Conservation (phyloP, 2,888 invertebrate genomes). For the Diplazon laetatorius region DNA sequence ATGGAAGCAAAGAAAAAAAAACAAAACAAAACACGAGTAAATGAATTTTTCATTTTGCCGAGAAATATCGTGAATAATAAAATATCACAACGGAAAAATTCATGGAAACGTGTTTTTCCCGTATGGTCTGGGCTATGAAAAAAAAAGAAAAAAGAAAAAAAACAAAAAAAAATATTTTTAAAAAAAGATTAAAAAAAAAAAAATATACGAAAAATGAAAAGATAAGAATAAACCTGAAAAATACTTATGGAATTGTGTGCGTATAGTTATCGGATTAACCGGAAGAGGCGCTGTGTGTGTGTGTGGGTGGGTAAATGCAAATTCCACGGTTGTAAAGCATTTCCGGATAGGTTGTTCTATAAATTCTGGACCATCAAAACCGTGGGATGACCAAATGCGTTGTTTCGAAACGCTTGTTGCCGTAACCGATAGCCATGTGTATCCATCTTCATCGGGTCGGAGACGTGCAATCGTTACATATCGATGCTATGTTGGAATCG, state of each 20-base stretch:
- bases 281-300: constrained; percentile 23
- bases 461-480: constrained; percentile 30
- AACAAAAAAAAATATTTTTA: constrained; percentile 36
- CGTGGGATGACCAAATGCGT: constrained; percentile 50
- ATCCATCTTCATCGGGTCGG: neutral
- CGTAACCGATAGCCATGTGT: constrained; percentile 10
- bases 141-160: constrained; percentile 4
- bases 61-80: constrained; percentile 61
- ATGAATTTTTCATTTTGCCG: constrained; percentile 62
- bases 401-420: constrained; percentile 43
- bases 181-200: neutral
- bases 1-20: too few relatives aligned
- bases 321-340: constrained; percentile 19
- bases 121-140: constrained; percentile 21
- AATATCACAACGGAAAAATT: too few relatives aligned
- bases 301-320: constrained; percentile 54
- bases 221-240: neutral
- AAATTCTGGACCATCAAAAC: constrained; percentile 47
- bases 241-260: constrained; percentile 37
- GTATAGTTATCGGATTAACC: constrained; percentile 53
- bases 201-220: neutral
- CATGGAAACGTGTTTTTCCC: too few relatives aligned
- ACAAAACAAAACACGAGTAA: constrained; percentile 61
- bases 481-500: constrained; percentile 39
- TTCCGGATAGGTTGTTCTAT: constrained; percentile 24